Base-by-base conservation (phyloP, 2,797 vertebrate species). In the Nannoperca australis region DNA sequence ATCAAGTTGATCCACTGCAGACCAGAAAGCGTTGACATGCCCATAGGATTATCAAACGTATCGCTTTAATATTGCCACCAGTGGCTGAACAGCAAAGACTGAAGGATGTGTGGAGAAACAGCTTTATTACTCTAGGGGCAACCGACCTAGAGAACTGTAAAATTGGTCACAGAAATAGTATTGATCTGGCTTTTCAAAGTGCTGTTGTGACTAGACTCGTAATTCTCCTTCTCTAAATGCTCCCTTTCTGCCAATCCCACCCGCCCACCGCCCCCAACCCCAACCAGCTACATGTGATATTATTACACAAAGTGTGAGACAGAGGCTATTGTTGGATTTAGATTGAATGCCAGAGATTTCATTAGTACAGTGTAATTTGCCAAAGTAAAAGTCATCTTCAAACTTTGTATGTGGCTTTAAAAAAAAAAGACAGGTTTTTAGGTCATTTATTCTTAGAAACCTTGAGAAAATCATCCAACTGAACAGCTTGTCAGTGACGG, bases 101-200 rank as follows among this genome's bases (percentile, higher is more conserved):
- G 79, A 84, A 68, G 70, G 70, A 81, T 81, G 83, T 79, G 67
- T 42, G 80, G 40, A 79, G 86, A 90, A 91, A 92, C 87, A 83
- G 86, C 90, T 93, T 91, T 84, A 93, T 94, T 91, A 91, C 91
- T 86, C 79, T 71, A 61, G 76, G 77, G 87, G 77, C 90, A 53
- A 76, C 47, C 45, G 40, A 87, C 74, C 84, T 80, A 82, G 14
- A 93, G 83, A 92, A 87, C 88, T 93, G 91, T 91, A 92, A 91
- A 93, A 93, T 91, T 92, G 90, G 89, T 92, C 85, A 88, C 89
- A 91, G 89, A 89, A 91, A 91, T 82, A 77, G 84, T 92, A 93
- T 94, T 76, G 93, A 94, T 94, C 87, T 53, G 75, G 70, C 73
- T 91, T 85, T 88, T 91, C 73, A 79, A 79, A 83, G 89, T 3